phyloP scores from a whole-genome alignment of 2,797 vertebrate genomes.

The Etheostoma nigrum region DNA sequence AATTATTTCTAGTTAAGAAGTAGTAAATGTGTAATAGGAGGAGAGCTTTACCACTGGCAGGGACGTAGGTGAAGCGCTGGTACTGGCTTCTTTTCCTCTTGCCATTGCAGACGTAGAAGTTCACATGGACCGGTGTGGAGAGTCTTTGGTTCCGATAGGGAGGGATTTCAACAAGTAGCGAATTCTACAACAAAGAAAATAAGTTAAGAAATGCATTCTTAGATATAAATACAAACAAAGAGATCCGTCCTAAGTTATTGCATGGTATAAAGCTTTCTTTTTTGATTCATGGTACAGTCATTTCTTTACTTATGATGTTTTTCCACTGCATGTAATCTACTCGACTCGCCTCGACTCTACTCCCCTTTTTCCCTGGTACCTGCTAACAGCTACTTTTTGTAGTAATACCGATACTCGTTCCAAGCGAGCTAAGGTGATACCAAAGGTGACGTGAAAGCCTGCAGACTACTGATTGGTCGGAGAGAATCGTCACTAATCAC shows the following conservation, averaged over 20 bases:
- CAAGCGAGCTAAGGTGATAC: too few species aligned
- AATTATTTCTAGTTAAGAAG: not conserved
- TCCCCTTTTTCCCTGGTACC: too few species aligned
- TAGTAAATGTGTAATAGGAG: not conserved
- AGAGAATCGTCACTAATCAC: too few species aligned
- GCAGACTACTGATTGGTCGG: too few species aligned
- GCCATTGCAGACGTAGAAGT: slow-evolving; percentile 98
- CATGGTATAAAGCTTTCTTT: not conserved
- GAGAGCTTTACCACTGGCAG: slow-evolving; percentile 89
- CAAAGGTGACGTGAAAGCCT: too few species aligned
- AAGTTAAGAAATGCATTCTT: not conserved
- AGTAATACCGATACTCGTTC: too few species aligned
- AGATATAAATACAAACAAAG: too few species aligned
- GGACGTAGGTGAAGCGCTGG: slow-evolving; percentile 96
- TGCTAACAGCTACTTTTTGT: too few species aligned
- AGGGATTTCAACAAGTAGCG: slow-evolving; percentile 92
- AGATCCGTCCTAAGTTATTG: not conserved
- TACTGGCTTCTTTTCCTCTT: slow-evolving; percentile 98
- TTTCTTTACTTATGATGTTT: not conserved
- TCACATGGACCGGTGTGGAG: slow-evolving; percentile 91
- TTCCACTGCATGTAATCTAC: too few species aligned
- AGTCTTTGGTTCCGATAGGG: slow-evolving; percentile 94
- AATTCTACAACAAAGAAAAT: slow-evolving; percentile 83
- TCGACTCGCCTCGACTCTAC: too few species aligned
- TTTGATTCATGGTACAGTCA: not conserved